Percentiles rank a stretch among this genome's conserved stretches.
These are phyloP conservation scores for Daphoenositta chrysoptera DNA, from an alignment of 2,113 vertebrate species.

Conservation along the genomic window DNA sequence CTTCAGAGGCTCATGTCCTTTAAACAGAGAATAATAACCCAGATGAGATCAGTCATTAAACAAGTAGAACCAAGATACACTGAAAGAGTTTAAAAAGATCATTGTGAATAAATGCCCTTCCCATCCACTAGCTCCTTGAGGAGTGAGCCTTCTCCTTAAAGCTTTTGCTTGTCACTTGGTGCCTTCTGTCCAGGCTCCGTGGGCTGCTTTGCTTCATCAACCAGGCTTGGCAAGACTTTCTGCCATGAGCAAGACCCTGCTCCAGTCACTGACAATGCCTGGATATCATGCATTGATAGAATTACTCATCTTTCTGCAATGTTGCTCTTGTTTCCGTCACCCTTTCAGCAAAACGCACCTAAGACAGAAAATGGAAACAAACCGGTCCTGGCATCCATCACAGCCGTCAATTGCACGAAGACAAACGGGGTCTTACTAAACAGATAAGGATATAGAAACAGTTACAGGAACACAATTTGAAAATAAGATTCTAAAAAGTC, in stretches of 20 bases:
- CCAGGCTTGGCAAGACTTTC: neutral
- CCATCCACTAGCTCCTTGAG: too few species aligned
- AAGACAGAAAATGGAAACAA: neutral
- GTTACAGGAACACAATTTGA: neutral
- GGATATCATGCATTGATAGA: neutral
- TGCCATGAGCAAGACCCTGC: fast-evolving
- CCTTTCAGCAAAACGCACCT: neutral
- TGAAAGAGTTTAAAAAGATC: too few species aligned
- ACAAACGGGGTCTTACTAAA: neutral
- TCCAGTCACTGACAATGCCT: neutral
- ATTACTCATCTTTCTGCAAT: neutral
- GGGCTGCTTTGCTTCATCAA: neutral
- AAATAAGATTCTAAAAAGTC: neutral
- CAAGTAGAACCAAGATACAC: too few species aligned
- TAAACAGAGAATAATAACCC: too few species aligned
- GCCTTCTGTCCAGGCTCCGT: neutral
- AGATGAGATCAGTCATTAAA: too few species aligned
- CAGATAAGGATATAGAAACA: neutral
- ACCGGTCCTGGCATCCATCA: neutral
- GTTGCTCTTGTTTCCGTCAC: neutral
- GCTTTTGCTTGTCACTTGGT: neutral
- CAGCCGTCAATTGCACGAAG: neutral
- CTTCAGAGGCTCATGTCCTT: too few species aligned
- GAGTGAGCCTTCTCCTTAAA: too few species aligned
- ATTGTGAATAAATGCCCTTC: too few species aligned